A percentile compares a stretch with the other conserved stretches of the same genome.
These are phyloP conservation scores for Myotis pilosus DNA, from an alignment of 2,797 vertebrate genomes.

Conservation along the genomic window DNA sequence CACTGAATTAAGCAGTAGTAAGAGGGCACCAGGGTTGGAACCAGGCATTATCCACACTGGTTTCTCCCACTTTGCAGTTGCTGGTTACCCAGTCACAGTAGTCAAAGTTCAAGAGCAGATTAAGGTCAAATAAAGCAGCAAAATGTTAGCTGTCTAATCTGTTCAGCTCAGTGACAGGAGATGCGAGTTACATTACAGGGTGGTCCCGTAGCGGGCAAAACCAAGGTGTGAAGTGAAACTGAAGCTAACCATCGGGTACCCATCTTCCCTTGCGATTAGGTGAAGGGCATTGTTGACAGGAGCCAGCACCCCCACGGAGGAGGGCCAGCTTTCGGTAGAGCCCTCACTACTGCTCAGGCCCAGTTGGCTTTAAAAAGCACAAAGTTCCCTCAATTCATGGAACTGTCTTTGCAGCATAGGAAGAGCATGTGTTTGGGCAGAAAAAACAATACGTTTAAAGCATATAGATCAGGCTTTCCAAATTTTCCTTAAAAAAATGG, in stretches of 20 bases:
- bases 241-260: conserved; percentile 72
- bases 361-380: not conserved
- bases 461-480: conserved; percentile 1
- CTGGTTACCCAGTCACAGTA: conserved; percentile 55
- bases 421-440: not conserved
- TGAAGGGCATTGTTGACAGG: conserved; percentile 66
- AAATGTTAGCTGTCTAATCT: conserved; percentile 77
- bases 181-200: conserved; percentile 75
- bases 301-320: not conserved
- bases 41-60: not conserved
- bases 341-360: not conserved
- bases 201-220: conserved; percentile 73
- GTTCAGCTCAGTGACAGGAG: conserved; percentile 64
- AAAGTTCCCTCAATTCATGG: not conserved
- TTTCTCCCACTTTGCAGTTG: conserved; percentile 27
- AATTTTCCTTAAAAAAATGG: conserved; percentile 34
- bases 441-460: not conserved
- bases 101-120: conserved; percentile 71
- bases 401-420: not conserved
- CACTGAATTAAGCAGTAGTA: not conserved
- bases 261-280: conserved; percentile 77
- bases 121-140: conserved; percentile 75
- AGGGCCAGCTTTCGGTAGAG: not conserved
- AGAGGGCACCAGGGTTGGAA: not conserved
- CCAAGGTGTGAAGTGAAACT: conserved; percentile 72